Evolutionary conservation across 2,113 vertebrate species (phyloP).

Genomic region (Brachyhypopomus occidentalis): DNA sequence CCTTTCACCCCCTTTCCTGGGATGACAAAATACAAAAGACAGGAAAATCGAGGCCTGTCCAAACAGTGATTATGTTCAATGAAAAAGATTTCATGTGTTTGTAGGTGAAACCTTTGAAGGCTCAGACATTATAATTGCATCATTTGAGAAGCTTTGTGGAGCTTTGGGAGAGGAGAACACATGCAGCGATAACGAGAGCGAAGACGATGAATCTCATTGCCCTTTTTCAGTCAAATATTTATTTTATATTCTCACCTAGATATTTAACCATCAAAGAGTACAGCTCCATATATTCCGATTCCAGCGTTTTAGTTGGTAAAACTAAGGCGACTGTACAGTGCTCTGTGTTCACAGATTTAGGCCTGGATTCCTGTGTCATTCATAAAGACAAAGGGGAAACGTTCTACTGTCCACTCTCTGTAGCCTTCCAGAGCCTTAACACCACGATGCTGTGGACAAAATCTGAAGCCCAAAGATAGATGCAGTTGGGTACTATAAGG

Average conservation of each 20-base stretch:
- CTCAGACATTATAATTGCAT: constrained; percentile 29
- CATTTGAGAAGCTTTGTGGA: constrained; percentile 27
- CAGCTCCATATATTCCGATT: background rate
- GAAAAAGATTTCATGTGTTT: constrained; percentile 39
- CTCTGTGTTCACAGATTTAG: background rate
- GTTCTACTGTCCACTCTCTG: background rate
- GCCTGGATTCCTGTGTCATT: background rate
- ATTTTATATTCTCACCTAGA: constrained; percentile 1
- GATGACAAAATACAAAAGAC: constrained; percentile 2
- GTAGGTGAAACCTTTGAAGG: constrained; percentile 24
- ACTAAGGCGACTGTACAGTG: background rate
- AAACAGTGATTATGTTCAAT: constrained; percentile 39
- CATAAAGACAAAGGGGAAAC: background rate
- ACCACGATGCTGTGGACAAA: no score
- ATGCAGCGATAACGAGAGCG: constrained; percentile 8
- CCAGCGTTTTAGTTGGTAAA: background rate
- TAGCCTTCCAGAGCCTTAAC: background rate
- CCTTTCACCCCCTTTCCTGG: background rate
- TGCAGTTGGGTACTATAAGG: background rate
- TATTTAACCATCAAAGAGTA: background rate
- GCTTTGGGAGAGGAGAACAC: constrained; percentile 14
- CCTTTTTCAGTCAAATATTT: background rate
- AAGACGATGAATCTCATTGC: constrained; percentile 32
- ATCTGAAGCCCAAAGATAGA: background rate
- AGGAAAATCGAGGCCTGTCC: background rate